Evolutionary conservation across 2,888 invertebrate genomes (phyloP).

Genomic region (Tryphoninae sp.): DNA sequence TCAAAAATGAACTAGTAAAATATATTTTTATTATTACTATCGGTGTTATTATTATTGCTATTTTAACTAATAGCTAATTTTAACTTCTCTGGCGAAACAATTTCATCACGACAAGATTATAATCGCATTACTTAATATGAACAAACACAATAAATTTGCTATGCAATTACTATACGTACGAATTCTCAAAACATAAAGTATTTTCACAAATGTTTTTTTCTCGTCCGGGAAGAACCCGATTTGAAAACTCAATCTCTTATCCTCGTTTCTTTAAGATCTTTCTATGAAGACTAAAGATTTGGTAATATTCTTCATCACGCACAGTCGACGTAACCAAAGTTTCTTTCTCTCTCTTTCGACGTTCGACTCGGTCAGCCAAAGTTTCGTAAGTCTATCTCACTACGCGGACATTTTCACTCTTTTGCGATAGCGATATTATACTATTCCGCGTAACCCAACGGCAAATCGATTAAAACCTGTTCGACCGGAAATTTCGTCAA

Average conservation of each 20-base stretch:
- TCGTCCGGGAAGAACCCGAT: not conserved
- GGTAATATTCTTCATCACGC: conserved; percentile 37
- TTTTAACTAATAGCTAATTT: too few relatives aligned
- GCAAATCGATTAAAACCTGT: conserved; percentile 60
- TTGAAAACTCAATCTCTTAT: conserved; percentile 25
- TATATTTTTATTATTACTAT: too few relatives aligned
- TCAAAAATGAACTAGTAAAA: too few relatives aligned
- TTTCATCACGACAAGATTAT: too few relatives aligned
- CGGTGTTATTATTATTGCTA: too few relatives aligned
- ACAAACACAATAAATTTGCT: not conserved
- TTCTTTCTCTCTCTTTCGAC: conserved; percentile 24
- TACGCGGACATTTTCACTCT: conserved; percentile 45
- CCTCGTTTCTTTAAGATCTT: not conserved
- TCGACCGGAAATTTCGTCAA: conserved; percentile 62
- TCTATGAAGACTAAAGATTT: conserved; percentile 49
- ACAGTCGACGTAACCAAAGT: conserved; percentile 47
- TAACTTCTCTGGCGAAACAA: too few relatives aligned
- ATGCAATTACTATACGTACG: not conserved
- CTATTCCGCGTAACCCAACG: conserved; percentile 38
- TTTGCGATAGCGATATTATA: conserved; percentile 39
- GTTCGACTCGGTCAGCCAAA: conserved; percentile 46
- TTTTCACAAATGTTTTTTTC: not conserved
- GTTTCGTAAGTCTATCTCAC: conserved; percentile 57
- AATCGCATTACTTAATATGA: not conserved
- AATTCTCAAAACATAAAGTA: not conserved